These are phyloP conservation scores for Alcis repandata DNA, from an alignment of 2,888 invertebrate species.

Conservation along the genomic window DNA sequence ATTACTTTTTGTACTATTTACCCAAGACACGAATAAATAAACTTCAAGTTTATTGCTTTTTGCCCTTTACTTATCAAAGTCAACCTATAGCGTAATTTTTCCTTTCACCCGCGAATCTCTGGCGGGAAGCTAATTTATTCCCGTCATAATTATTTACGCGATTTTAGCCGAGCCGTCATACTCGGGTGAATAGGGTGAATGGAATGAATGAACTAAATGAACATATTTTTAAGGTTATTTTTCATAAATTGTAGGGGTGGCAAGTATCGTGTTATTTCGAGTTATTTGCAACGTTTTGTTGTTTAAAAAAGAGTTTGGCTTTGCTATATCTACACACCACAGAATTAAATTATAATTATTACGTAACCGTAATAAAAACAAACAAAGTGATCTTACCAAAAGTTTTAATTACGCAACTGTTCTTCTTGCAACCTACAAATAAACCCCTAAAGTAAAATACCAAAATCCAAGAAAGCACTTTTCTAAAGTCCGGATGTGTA, in stretches of 20 bases:
- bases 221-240: not conserved
- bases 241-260: not conserved
- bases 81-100: slow-evolving; percentile 11
- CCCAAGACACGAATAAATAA: no score
- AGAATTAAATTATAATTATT: no score
- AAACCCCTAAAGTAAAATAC: no score
- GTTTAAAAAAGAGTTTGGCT: not conserved
- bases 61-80: slow-evolving; percentile 9
- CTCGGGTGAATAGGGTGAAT: not conserved
- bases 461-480: not conserved
- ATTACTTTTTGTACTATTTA: no score
- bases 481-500: not conserved
- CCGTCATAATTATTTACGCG: slow-evolving; percentile 27
- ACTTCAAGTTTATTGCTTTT: no score
- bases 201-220: slow-evolving; percentile 7
- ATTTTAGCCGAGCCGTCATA: not conserved
- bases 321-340: no score
- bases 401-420: no score
- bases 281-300: not conserved
- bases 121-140: slow-evolving; percentile 28
- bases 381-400: no score
- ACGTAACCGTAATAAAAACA: no score
- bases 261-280: not conserved
- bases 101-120: slow-evolving; percentile 1
- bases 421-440: no score